Evolutionary conservation across 2,113 vertebrate species (phyloP).

Genomic region (Strix uralensis): DNA sequence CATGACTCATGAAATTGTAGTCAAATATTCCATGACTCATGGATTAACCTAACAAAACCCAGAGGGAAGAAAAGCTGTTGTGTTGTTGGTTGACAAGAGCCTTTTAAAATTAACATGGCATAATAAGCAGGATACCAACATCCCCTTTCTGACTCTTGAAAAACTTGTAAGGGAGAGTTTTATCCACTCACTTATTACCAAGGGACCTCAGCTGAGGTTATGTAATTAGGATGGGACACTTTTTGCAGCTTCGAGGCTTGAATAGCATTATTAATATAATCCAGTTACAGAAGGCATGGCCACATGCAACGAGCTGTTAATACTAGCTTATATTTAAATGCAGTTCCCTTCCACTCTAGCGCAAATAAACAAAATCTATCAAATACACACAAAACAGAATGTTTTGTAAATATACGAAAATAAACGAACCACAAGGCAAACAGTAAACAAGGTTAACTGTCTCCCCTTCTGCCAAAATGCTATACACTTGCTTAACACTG

Average conservation of each 20-base stretch:
- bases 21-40: constrained; percentile 46
- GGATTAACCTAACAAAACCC: constrained; percentile 23
- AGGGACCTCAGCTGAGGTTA: not conserved
- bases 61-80: constrained; percentile 17
- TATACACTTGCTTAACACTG: not conserved
- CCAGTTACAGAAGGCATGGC: not conserved
- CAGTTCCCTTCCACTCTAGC: not conserved
- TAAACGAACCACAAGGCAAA: not conserved
- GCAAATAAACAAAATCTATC: not conserved
- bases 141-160: not conserved
- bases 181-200: not conserved
- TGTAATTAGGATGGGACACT: constrained; percentile 11
- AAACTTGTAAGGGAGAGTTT: not conserved
- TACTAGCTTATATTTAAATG: not conserved
- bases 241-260: constrained; percentile 7
- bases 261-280: not conserved
- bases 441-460: not conserved
- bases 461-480: not conserved
- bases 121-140: constrained; percentile 14
- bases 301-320: not conserved
- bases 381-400: not conserved
- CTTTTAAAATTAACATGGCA: not conserved
- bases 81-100: not conserved
- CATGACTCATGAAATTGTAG: constrained; percentile 20
- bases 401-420: too few relatives aligned